Conservation (phyloP, 1,140 invertebrate genomes). For the Lucilia sericata region DNA sequence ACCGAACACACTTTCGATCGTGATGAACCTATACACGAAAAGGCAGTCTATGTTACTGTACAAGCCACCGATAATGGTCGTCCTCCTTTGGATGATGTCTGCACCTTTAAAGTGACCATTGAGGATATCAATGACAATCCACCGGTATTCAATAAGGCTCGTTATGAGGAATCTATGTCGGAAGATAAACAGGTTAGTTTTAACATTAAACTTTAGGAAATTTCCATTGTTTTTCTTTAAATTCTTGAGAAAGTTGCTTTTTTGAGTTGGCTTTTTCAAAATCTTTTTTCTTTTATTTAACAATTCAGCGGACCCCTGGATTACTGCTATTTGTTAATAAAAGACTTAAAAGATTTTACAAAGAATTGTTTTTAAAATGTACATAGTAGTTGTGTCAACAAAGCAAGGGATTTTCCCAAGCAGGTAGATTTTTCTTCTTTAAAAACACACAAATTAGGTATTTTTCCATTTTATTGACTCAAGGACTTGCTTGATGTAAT, state of each 20-base stretch:
- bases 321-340: conserved; percentile 60
- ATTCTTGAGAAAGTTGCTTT: not conserved
- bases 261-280: not conserved
- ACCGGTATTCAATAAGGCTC: conserved; percentile 87
- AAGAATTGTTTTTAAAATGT: no score
- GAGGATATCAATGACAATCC: conserved; percentile 89
- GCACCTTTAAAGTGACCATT: conserved; percentile 88
- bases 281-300: conserved; percentile 37
- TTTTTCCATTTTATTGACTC: no score
- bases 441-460: no score
- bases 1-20: conserved; percentile 84
- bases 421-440: no score
- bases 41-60: conserved; percentile 77
- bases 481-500: no score
- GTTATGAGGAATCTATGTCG: conserved; percentile 69
- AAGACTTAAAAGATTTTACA: conserved; percentile 3
- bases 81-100: conserved; percentile 86
- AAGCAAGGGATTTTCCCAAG: no score
- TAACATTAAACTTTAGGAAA: no score
- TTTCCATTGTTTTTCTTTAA: no score
- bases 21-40: conserved; percentile 87
- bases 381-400: no score
- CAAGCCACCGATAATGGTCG: conserved; percentile 88
- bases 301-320: conserved; percentile 63
- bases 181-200: conserved; percentile 62